Base-by-base conservation (phyloP, 35 echinoderm and acorn worm species). In the Diadema setosum region DNA sequence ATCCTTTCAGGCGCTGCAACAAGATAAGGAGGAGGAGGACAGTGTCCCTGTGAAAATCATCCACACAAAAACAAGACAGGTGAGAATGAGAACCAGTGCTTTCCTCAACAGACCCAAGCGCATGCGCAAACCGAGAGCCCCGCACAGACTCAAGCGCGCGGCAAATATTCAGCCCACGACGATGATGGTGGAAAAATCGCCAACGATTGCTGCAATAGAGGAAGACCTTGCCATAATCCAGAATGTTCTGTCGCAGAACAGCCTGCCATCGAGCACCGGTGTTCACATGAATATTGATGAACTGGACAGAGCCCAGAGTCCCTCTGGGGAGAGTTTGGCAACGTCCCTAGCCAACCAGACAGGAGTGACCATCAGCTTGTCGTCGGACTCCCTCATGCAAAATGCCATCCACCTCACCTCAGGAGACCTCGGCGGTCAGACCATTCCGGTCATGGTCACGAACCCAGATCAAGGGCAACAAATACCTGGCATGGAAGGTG, bases 21-120 rank as follows among this genome's bases (percentile, higher is more conserved):
- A 50, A n/a, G 11, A 49, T 3, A 46, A 50, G 32, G 87, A 90
- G 17, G 82, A 82, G 37, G 64, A 41, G 30, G 60, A 85, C 36
- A n/a, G n/a, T n/a, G n/a, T n/a, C n/a, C n/a, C n/a, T n/a, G 69
- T 83, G 14, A 52, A 82, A 59, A 78, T 95, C 16, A 74, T 91
- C 45, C 82, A 92, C 20, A 96, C 94, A 58, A 96, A 92, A 26
- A 91, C 93, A 36, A 96, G 94, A 46, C 58, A 96, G 25, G 85
- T 96, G 4, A 83, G 85, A n/a, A 91, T 96, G 69, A 88, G n/a
- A 78, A 41, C 73, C 37, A 36, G 73, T 25, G 24, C 73, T 44
- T 24, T 78, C 11, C 73, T 78, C 37, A 78, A 44, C 73, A 78
- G 44, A 44, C 34, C 12, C 24, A 78, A 78, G 20, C 39, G 73